Percentiles rank a stretch among this genome's conserved stretches.
These are phyloP conservation scores for Araneus ventricosus DNA, from an alignment of 1,140 invertebrate species.

Conservation along the genomic window DNA sequence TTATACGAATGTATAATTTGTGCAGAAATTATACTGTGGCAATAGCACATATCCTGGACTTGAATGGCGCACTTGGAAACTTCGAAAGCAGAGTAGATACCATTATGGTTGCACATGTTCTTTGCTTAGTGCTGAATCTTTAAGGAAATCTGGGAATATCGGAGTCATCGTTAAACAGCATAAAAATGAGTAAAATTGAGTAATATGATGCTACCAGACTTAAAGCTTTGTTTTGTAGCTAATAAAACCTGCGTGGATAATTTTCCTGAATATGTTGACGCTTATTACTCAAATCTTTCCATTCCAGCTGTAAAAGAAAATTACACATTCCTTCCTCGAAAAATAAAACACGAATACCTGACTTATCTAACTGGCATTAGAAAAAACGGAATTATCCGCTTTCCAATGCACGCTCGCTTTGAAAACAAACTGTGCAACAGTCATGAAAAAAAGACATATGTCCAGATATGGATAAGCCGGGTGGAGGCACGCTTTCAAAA, in stretches of 20 bases:
- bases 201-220: not conserved
- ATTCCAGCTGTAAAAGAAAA: not conserved
- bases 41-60: too few relatives aligned
- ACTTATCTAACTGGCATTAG: not conserved
- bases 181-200: not conserved
- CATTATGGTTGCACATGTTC: too few relatives aligned
- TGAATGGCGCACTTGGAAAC: too few relatives aligned
- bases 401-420: not conserved
- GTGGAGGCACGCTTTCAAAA: not conserved
- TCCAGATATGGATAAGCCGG: not conserved
- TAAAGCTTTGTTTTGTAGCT: not conserved
- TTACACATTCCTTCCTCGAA: not conserved
- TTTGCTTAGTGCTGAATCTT: too few relatives aligned
- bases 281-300: not conserved
- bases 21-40: too few relatives aligned
- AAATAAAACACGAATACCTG: slow-evolving; percentile 11
- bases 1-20: too few relatives aligned
- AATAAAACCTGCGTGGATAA: not conserved
- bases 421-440: not conserved
- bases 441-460: not conserved
- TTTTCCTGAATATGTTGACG: not conserved
- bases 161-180: too few relatives aligned
- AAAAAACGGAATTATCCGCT: not conserved
- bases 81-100: too few relatives aligned
- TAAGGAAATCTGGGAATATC: too few relatives aligned